Evolutionary conservation across 2,113 vertebrate species (phyloP).

Genomic region (Cyphotilapia sp.): DNA sequence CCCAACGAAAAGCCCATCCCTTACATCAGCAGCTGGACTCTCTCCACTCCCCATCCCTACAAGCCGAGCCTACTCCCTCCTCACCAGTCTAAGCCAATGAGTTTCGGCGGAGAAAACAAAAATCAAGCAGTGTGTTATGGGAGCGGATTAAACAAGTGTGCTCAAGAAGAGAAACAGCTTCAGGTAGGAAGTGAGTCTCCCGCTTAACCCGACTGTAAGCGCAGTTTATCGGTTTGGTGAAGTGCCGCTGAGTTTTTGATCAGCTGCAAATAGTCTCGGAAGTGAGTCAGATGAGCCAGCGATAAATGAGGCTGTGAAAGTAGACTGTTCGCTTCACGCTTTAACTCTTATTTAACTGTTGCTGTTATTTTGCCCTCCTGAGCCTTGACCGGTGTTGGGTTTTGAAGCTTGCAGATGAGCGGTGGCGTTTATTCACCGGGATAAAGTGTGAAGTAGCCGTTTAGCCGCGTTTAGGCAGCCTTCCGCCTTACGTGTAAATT

Average conservation of each 20-base stretch:
- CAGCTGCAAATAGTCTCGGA: not conserved
- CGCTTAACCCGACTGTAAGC: not conserved
- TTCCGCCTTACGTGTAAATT: constrained; percentile 13
- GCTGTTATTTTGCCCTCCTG: not conserved
- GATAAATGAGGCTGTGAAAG: not conserved
- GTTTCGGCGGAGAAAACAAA: constrained; percentile 25
- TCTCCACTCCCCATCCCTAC: constrained; percentile 19
- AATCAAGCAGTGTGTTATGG: constrained; percentile 31
- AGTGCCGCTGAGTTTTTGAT: not conserved
- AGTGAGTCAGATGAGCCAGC: not conserved
- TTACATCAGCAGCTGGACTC: constrained; percentile 45
- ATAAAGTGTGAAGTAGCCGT: not conserved
- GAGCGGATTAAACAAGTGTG: constrained; percentile 55
- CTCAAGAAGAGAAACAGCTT: constrained; percentile 28
- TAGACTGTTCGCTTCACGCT: not conserved
- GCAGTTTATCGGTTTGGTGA: not conserved
- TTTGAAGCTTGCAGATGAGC: not conserved
- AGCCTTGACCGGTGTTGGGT: not conserved
- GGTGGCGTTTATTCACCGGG: not conserved
- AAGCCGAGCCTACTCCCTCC: constrained; percentile 35
- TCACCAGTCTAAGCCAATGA: constrained; percentile 30
- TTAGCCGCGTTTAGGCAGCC: not conserved
- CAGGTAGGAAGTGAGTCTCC: constrained; percentile 52
- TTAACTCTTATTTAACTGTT: not conserved
- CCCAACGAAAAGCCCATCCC: constrained; percentile 4